Evolutionary conservation across 2,797 vertebrate species (phyloP), one percentile per base, ranked within the genome.

Genomic region (Hipposideros larvatus): DNA sequence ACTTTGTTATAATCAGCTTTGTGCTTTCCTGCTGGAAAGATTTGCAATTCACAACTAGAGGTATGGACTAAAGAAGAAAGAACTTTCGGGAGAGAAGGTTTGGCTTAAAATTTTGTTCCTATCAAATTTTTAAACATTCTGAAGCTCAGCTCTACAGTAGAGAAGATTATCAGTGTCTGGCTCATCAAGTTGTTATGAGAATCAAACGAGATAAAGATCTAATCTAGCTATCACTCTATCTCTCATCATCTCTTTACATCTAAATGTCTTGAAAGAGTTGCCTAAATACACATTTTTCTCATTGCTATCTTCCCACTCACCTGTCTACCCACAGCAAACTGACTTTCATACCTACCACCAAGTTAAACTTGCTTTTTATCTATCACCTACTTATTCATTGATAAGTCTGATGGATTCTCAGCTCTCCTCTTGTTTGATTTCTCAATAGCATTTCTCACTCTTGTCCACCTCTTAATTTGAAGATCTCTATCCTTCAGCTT

Each of bases 141-240:
- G 90, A 73, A 24, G 2, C 16, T 84, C 37, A 88, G 8, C 28
- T 83, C 41, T 75, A 57, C 10, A 92, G 21, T 22, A 19, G 24
- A 74, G 15, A 80, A 95, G 14, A 5, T 37, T 82, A 73, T n/a
- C 10, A 70, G 51, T 85, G 59, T 11, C 26, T 78, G 13, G 87
- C 14, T 59, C 19, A 73, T 74, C 8, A 34, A n/a, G 11, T 31
- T 82, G 11, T 43, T 71, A 16, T 68, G 13, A 11, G 13, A 94
- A 37, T 90, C 34, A 87, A 95, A 90, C 63, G 11, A 65, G 84
- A 90, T 77, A 51, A 85, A 57, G 55, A 80, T 96, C 34, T 92
- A 83, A 79, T 86, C 16, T 55, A 92, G 14, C 57, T 91, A 34
- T n/a, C 31, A 82, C 7, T 48, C 26, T 93, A 11, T 53, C 21